Conservation (phyloP, 2,888 invertebrate species). For the Entomobrya multifasciata region DNA sequence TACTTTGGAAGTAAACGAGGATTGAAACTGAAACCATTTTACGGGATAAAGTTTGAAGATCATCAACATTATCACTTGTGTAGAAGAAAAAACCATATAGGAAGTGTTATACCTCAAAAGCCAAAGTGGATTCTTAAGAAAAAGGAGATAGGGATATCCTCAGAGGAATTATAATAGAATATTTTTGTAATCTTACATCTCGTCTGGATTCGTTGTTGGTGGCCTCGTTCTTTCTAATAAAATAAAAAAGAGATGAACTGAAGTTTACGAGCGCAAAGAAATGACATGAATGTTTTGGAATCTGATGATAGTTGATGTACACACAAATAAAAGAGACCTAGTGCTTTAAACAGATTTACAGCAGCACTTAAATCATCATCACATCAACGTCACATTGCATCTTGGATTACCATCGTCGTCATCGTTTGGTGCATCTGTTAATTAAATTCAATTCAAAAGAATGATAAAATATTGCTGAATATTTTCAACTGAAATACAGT, state of each 20-base stretch:
- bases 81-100: conserved; percentile 1
- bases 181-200: conserved; percentile 42
- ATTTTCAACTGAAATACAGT: neutral
- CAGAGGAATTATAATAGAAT: conserved; percentile 51
- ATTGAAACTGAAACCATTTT: conserved; percentile 55
- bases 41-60: conserved; percentile 37
- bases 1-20: conserved; percentile 28
- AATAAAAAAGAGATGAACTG: neutral
- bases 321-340: conserved; percentile 1
- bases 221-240: conserved; percentile 45
- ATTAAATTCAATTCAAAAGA: conserved; percentile 1
- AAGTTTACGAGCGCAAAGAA: conserved; percentile 24
- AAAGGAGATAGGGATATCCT: conserved; percentile 27
- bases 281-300: conserved; percentile 17
- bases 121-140: conserved; percentile 8
- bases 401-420: conserved; percentile 6
- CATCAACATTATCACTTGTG: neutral
- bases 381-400: neutral
- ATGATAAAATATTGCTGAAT: neutral
- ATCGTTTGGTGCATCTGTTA: conserved; percentile 14
- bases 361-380: conserved; percentile 35
- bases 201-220: conserved; percentile 53
- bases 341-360: conserved; percentile 3
- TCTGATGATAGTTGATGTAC: neutral
- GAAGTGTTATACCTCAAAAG: conserved; percentile 7